Base-by-base conservation (phyloP, 2,113 vertebrate species). In the Columbina picui region DNA sequence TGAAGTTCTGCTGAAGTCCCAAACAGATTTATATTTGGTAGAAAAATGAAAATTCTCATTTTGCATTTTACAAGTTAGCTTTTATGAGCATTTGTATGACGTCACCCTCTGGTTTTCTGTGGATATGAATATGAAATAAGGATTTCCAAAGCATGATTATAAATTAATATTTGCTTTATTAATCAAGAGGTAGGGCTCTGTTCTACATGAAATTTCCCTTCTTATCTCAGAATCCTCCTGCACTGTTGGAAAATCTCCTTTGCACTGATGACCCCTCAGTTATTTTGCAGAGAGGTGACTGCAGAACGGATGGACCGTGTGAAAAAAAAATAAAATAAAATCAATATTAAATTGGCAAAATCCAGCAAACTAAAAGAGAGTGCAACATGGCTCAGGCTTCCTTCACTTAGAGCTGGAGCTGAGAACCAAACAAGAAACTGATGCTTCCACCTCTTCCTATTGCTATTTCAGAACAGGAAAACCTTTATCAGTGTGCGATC, bases 361-460 rank as follows among this genome's bases (percentile, higher is more conserved):
- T 17, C 10, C 43, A 70, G 10, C 5, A 89, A 68, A 77, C 25
- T 45, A 30, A 41, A 87, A 14, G 26, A 53, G 38, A 53, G 12
- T 4, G 10, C 30, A 65, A 16, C 3, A 17, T 26, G 13, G 32
- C 32, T 89, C 41, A 79, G 39, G 7, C 36, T 91, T 56, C 53
- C 25, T 76, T 87, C 71, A 7, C 45, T 75, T 53, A 49, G 61
- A 78, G 38, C 32, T 81, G 14, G 32, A 60, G 50, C 45, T 80
- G 63, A 91, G 67, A 88, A 73, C 18, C 55, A 88, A 93, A 91
- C 45, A 90, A 93, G 87, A 69, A 86, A 18, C 27, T 77, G 75
- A 95, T 91, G 59, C 38, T 95, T 96, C 94, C 75, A 94, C 63
- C 39, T 94, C 78, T 94, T 96, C 75, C 87, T 94, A 94, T 83